Base-by-base conservation (phyloP, 2,113 vertebrate genomes). In the Dasyornis broadbenti region DNA sequence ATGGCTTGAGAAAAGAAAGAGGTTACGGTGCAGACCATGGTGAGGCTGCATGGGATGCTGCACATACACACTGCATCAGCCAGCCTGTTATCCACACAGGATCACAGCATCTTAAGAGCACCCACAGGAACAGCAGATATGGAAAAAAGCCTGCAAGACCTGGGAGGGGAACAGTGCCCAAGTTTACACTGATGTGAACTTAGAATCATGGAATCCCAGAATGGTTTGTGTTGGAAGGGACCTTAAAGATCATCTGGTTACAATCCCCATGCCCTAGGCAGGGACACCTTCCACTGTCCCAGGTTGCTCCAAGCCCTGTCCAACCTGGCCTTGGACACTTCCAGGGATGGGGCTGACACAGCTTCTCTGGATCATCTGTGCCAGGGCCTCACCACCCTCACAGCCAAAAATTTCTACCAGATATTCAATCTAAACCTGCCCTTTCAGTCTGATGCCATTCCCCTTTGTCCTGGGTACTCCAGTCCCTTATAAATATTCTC, bases 31-130 rank as follows among this genome's bases (percentile, higher is more conserved):
- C 52, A 39, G 63, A 50, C 12, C 85, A 13, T 6, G 7, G 37
- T 0, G 0, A 75, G 31, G 73, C 61, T 45, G 30, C 28, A 10
- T 3, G 1, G 72, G 68, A 22, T 24, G 6, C 47, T 15, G 39
- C 39, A 12, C 2, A 3, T 4, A 7, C 30, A 17, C 4, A 10
- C 23, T 21, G 50, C 52, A 37, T 9, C 53, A 52, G 16, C 0
- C 31, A 79, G 47, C 50, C 63, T 3, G 7, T 5, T 44, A 22
- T 8, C 64, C 40, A 17, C 2, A 1, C 10, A 2, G 33, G 31
- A 60, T 44, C 63, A 14, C n/a, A 20, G 13, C 11, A 28, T 9
- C 79, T 33, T 10, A 21, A 23, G 3, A 31, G 57, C 86, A 57
- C 49, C 56, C 44, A 49, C 42, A 59, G 63, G 44, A 88, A 31